phyloP scores from a whole-genome alignment of 2,888 invertebrate species.

The Mesoligia furuncula region DNA sequence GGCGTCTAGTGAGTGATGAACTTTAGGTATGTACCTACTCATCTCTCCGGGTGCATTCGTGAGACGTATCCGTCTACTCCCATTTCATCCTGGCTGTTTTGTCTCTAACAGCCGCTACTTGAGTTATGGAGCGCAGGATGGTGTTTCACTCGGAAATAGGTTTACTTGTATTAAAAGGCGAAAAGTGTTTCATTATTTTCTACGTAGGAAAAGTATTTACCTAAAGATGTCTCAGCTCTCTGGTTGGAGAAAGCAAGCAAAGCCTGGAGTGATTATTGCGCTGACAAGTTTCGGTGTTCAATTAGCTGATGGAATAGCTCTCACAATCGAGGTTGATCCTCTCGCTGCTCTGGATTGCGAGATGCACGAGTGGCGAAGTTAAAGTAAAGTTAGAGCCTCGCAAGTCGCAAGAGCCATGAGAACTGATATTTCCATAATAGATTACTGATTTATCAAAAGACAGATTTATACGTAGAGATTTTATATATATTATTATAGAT shows the following conservation, averaged over 20 bases:
- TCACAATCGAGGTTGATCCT: not conserved
- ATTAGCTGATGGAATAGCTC: constrained; percentile 5
- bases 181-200: not conserved
- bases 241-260: not conserved
- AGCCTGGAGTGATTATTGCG: not conserved
- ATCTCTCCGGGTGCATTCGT: not conserved
- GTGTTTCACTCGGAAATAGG: not conserved
- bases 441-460: not conserved
- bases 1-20: not conserved
- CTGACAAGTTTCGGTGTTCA: not conserved
- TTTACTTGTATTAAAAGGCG: not conserved
- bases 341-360: constrained; percentile 2
- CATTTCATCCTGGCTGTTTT: not conserved
- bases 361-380: not conserved
- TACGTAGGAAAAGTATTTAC: not conserved
- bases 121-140: not conserved
- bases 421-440: not conserved
- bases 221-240: not conserved
- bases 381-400: not conserved
- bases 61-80: too few species aligned
- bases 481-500: too few species aligned
- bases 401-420: not conserved
- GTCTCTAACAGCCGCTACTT: not conserved
- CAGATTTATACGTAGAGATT: too few species aligned
- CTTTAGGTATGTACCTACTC: too few species aligned